These are phyloP conservation scores for Cosmopolites sordidus DNA, from an alignment of 2,888 invertebrate genomes.

Conservation along the genomic window DNA sequence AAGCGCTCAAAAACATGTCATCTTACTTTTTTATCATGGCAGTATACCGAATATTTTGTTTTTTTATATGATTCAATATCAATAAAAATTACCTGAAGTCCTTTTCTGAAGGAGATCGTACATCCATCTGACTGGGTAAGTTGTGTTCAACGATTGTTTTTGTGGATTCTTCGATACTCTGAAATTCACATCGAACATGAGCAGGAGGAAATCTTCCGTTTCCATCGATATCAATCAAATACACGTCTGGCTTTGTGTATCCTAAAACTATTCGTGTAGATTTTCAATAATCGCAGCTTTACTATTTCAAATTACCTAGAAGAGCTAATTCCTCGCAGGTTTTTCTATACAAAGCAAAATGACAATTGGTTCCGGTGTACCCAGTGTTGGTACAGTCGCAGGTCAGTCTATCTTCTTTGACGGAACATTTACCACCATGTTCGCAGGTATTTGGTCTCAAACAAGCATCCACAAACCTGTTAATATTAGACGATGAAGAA, in stretches of 20 bases:
- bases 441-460: constrained; percentile 87
- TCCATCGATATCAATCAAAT: constrained; percentile 90
- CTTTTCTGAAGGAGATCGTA: constrained; percentile 70
- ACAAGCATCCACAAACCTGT: constrained; percentile 81
- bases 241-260: constrained; percentile 85
- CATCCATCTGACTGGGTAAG: constrained; percentile 84
- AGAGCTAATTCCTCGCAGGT: constrained; percentile 90
- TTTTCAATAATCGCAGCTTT: constrained; percentile 1
- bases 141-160: constrained; percentile 90
- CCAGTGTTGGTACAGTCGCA: constrained; percentile 90
- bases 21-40: too few species aligned
- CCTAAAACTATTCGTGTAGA: constrained; percentile 44
- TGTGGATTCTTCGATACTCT: constrained; percentile 76
- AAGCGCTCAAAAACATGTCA: too few species aligned
- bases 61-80: too few species aligned
- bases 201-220: constrained; percentile 90
- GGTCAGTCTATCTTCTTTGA: constrained; percentile 79
- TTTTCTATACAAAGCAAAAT: constrained; percentile 86
- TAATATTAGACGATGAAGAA: too few species aligned
- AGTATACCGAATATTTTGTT: too few species aligned
- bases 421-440: constrained; percentile 86
- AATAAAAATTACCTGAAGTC: constrained; percentile 59
- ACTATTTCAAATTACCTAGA: constrained; percentile 50
- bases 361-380: constrained; percentile 90
- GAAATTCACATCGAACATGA: constrained; percentile 88